Evolutionary conservation across 2,888 invertebrate species (phyloP), one percentile per base, ranked within the genome.

Genomic region (Ennomos quercinarius): DNA sequence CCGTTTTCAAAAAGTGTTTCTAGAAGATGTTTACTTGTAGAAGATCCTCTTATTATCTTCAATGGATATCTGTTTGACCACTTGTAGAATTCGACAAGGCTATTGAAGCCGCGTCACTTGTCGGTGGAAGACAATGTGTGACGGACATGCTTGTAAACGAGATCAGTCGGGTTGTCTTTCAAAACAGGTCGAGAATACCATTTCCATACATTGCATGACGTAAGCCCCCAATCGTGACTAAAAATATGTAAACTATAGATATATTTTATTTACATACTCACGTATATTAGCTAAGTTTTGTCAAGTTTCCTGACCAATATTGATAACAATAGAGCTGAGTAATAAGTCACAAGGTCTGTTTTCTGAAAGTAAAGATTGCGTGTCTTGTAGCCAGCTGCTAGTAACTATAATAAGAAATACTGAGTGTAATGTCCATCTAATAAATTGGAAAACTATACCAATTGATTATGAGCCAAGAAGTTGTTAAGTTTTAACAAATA

Each of bases 61-160:
- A 57, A 58, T 66, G 36, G 35, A 45, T 62, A 61, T 61, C 38
- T 68, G 57, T 59, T 52, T 67, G 53, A 52, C 50, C 49, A 61
- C 53, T 64, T 55, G 57, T 38, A 53, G 48, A 64, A 77, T 74
- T 76, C 41, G 72, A 71, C 70, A 74, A 69, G 72, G 64, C 63
- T 70, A 74, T 76, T 70, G 72, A 72, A 76, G 72, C 58, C 60
- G 50, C 53, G 43, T 66, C 56, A 56, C 51, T 59, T 73, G 77
- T 77, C 72, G 63, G 66, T 64, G 62, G 63, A 66, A 76, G 57
- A 85, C 83, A 84, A 86, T 87, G 71, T 76, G 79, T 80, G 76
- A 81, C 83, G 76, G 87, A 82, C 76, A 87, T 81, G 85, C 84
- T 78, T 73, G 76, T 67, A 80, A 83, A 83, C 82, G 73, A 78